Conservation (phyloP, 2,797 vertebrate species). For the Bradypodion pumilum region DNA sequence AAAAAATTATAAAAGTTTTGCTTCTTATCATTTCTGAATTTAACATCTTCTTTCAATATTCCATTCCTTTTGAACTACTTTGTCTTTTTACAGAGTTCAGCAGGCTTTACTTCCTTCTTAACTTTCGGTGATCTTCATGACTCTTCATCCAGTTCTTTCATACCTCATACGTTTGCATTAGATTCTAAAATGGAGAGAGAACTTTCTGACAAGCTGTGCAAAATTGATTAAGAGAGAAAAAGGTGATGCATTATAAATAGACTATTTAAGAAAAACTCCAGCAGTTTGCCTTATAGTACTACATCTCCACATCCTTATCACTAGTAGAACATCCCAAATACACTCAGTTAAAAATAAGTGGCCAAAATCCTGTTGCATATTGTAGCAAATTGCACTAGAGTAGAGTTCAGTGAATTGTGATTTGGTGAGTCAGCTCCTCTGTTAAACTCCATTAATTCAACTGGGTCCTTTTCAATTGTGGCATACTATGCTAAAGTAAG, state of each 20-base stretch:
- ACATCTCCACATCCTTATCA: conserved; percentile 45
- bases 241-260: conserved; percentile 50
- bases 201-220: conserved; percentile 31
- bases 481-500: too few relatives aligned
- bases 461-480: too few relatives aligned
- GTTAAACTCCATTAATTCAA: too few relatives aligned
- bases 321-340: conserved; percentile 56
- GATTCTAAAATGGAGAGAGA: conserved; percentile 11
- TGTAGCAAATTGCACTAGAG: too few relatives aligned
- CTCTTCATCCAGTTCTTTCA: conserved; percentile 32
- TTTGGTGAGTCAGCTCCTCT: too few relatives aligned
- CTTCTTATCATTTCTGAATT: too few relatives aligned
- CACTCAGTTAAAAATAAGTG: conserved; percentile 53
- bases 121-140: conserved; percentile 5
- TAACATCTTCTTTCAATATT: too few relatives aligned
- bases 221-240: conserved; percentile 45
- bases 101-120: background rate
- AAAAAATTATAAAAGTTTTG: too few relatives aligned
- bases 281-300: conserved; percentile 43
- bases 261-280: conserved; percentile 54
- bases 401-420: too few relatives aligned
- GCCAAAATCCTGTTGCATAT: too few relatives aligned
- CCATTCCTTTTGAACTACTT: conserved; percentile 34
- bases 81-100: conserved; percentile 48
- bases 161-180: conserved; percentile 20